Evolutionary conservation across 1,140 invertebrate genomes (phyloP).

Genomic region (Cydia fagiglandana): DNA sequence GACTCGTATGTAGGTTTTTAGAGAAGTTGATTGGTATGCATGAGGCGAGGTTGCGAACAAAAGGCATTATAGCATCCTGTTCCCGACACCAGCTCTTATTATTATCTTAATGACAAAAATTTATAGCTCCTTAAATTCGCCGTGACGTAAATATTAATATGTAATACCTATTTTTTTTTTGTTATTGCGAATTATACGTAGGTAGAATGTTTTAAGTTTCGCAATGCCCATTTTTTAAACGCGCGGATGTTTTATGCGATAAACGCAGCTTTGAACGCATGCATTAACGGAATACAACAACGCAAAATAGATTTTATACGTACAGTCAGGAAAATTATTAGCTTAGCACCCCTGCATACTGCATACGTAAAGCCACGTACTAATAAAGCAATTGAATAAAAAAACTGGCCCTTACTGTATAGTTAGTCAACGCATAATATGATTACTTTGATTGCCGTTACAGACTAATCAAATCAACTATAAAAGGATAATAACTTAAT

Average conservation of each 20-base stretch:
- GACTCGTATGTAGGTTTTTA: constrained; percentile 44
- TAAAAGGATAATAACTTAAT: constrained; percentile 27
- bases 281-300: no score
- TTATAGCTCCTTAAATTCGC: constrained; percentile 72
- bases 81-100: constrained; percentile 72
- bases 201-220: background rate
- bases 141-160: constrained; percentile 67
- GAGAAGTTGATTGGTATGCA: constrained; percentile 70
- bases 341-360: no score
- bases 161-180: background rate
- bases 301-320: no score
- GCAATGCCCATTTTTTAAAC: no score
- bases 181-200: background rate
- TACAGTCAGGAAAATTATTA: no score
- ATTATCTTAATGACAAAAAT: constrained; percentile 77
- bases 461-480: constrained; percentile 1
- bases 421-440: background rate
- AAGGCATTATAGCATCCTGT: constrained; percentile 77
- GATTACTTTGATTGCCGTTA: constrained; percentile 8
- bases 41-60: constrained; percentile 65
- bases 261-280: no score
- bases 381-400: background rate
- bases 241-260: no score
- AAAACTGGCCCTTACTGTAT: background rate
- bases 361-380: background rate